Conservation (phyloP, 2,888 invertebrate species). For the Thera obeliscata region DNA sequence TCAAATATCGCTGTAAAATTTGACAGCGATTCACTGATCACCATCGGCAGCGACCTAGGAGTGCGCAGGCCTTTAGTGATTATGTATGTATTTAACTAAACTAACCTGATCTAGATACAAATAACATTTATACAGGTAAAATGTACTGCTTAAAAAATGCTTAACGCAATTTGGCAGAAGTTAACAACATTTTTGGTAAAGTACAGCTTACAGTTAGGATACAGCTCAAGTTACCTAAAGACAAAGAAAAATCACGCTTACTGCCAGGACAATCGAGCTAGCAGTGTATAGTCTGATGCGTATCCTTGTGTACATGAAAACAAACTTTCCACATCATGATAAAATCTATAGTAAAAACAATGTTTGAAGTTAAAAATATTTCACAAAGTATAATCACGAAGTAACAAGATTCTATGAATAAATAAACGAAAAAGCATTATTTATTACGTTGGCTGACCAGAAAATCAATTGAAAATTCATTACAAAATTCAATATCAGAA, state of each 20-base stretch:
- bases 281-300: too few relatives aligned
- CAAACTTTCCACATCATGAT: background rate
- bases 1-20: too few relatives aligned
- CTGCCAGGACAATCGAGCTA: too few relatives aligned
- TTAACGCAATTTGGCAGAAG: background rate
- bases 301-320: background rate
- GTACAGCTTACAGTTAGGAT: background rate
- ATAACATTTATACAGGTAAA: too few relatives aligned
- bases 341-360: background rate
- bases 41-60: too few relatives aligned
- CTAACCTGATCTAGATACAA: too few relatives aligned
- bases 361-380: background rate
- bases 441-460: constrained; percentile 18
- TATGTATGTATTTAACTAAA: too few relatives aligned
- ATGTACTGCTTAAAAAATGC: too few relatives aligned
- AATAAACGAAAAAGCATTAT: constrained; percentile 22
- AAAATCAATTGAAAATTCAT: constrained; percentile 31
- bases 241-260: too few relatives aligned
- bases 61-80: too few relatives aligned
- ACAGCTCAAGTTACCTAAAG: too few relatives aligned
- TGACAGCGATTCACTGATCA: too few relatives aligned
- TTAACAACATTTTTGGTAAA: background rate
- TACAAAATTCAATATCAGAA: constrained; percentile 25
- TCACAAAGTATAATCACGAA: background rate
- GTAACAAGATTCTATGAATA: constrained; percentile 28